These are phyloP conservation scores for Orbicella faveolata DNA, from an alignment of 64 coral and sea anemone species.

Conservation along the genomic window DNA sequence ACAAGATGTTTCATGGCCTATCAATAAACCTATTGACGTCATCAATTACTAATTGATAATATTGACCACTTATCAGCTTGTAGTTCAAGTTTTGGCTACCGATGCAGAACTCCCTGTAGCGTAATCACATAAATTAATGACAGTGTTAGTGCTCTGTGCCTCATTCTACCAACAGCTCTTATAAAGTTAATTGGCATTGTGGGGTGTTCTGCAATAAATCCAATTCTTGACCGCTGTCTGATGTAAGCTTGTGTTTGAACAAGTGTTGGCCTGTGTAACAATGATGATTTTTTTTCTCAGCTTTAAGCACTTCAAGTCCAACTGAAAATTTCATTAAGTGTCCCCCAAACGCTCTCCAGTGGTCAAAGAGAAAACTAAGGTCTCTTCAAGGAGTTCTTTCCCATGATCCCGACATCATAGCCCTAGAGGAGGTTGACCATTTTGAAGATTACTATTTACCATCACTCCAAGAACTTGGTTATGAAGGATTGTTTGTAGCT, in stretches of 20 bases:
- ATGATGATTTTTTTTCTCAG: constrained; percentile 41
- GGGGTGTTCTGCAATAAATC: too few species aligned
- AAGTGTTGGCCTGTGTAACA: background rate
- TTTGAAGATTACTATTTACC: constrained; percentile 85
- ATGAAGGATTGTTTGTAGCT: constrained; percentile 66
- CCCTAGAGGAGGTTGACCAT: constrained; percentile 95
- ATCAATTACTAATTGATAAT: too few species aligned
- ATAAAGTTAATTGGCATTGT: too few species aligned
- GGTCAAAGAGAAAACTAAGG: constrained; percentile 77
- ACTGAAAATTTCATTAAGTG: constrained; percentile 94
- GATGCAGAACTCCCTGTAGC: too few species aligned
- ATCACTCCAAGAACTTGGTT: constrained; percentile 67
- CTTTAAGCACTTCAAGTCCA: constrained; percentile 75
- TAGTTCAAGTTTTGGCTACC: too few species aligned
- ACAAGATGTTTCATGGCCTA: too few species aligned
- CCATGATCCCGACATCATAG: constrained; percentile 83
- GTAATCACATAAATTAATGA: too few species aligned
- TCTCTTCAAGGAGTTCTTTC: constrained; percentile 74
- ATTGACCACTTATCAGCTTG: too few species aligned
- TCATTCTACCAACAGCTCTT: too few species aligned
- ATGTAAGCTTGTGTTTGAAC: background rate
- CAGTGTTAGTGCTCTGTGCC: too few species aligned
- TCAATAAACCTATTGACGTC: too few species aligned
- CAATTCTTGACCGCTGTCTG: background rate
- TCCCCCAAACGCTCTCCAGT: constrained; percentile 66